These are phyloP conservation scores for Tinea pellionella DNA, from an alignment of 2,888 invertebrate genomes.

Conservation along the genomic window DNA sequence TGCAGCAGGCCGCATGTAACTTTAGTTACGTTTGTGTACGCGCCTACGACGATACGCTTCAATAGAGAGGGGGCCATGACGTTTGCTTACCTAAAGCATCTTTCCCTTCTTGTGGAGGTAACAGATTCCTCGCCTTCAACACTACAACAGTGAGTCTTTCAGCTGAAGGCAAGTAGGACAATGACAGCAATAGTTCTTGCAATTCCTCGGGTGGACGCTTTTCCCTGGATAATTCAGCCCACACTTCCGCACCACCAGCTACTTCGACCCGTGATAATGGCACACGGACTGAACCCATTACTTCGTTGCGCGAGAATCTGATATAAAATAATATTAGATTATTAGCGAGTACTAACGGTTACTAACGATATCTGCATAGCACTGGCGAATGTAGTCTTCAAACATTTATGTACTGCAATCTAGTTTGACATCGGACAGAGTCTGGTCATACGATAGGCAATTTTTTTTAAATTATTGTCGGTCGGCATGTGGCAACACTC, in stretches of 20 bases:
- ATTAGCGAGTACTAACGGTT: too few relatives aligned
- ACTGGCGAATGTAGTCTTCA: too few relatives aligned
- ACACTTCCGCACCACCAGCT: conserved; percentile 81
- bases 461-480: too few relatives aligned
- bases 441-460: too few relatives aligned
- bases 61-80: not conserved
- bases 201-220: conserved; percentile 84
- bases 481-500: too few relatives aligned
- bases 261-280: conserved; percentile 83
- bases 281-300: conserved; percentile 86
- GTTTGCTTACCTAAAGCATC: conserved; percentile 69
- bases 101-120: conserved; percentile 75
- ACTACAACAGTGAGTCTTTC: conserved; percentile 86
- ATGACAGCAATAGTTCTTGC: conserved; percentile 84
- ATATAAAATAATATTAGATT: conserved; percentile 17
- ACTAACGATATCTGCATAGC: too few relatives aligned
- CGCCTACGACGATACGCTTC: too few relatives aligned
- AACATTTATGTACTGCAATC: too few relatives aligned
- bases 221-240: conserved; percentile 88
- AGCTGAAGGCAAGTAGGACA: conserved; percentile 90
- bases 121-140: conserved; percentile 86
- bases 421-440: too few relatives aligned
- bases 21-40: too few relatives aligned
- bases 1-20: too few relatives aligned
- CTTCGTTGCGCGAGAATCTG: conserved; percentile 87